phyloP scores from a whole-genome alignment of 2,113 vertebrate species.

The Numenius arquata region DNA sequence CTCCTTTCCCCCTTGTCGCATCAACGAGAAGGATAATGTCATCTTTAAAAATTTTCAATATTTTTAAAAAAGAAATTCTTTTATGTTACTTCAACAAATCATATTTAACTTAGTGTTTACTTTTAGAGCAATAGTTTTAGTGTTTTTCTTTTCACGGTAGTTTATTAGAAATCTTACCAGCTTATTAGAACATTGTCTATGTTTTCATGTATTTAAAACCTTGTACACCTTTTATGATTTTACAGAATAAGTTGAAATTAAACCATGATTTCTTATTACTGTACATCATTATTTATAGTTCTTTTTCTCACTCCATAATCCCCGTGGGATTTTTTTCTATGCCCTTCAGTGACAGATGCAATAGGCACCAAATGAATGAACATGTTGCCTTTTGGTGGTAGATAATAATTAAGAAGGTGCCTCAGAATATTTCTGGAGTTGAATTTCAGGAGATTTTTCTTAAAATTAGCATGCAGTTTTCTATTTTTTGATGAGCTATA shows the following conservation, averaged over 20 bases:
- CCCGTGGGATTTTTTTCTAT: background rate
- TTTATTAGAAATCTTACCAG: background rate
- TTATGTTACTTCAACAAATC: background rate
- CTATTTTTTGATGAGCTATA: conserved; percentile 40
- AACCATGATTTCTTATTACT: background rate
- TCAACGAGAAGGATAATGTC: background rate
- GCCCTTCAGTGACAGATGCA: background rate
- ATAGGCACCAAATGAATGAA: background rate
- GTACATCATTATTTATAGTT: background rate
- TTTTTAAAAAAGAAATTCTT: background rate
- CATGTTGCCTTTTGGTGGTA: background rate
- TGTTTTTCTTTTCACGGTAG: background rate
- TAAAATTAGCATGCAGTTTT: conserved; percentile 23
- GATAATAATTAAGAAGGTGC: background rate
- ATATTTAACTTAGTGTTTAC: background rate
- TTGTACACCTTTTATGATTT: background rate
- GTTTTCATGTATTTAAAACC: background rate
- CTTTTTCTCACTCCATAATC: background rate
- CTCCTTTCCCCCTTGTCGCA: background rate
- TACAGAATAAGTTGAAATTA: background rate
- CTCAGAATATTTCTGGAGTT: background rate
- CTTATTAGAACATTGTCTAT: background rate
- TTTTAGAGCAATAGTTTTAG: background rate
- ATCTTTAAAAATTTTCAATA: background rate
- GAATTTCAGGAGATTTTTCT: background rate